These are phyloP conservation scores for Poeciliopsis occidentalis DNA, from an alignment of 2,113 vertebrate species.

Conservation along the genomic window DNA sequence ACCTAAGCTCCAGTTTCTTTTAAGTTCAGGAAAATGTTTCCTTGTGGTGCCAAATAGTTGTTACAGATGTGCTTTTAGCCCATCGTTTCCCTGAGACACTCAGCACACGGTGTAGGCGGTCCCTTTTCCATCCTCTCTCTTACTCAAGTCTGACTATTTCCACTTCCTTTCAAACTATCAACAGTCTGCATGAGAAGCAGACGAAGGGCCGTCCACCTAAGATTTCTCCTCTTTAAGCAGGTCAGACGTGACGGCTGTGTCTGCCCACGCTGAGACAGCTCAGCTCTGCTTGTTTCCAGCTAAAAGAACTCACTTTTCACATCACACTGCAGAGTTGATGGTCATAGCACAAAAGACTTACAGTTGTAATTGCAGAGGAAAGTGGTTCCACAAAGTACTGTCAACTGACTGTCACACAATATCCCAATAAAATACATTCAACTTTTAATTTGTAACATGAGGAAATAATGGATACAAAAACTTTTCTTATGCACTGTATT, in stretches of 20 bases:
- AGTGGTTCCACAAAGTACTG: not conserved
- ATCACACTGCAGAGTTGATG: not conserved
- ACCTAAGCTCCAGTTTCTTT: not conserved
- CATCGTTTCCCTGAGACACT: constrained; percentile 1
- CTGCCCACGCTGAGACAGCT: not conserved
- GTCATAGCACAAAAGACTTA: not conserved
- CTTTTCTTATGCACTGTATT: not conserved
- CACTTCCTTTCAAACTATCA: not conserved
- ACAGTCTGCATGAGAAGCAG: constrained; percentile 20
- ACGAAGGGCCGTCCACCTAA: constrained; percentile 6
- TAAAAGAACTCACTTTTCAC: constrained; percentile 23
- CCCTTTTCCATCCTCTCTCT: not conserved
- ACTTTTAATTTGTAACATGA: not conserved
- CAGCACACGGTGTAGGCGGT: not conserved
- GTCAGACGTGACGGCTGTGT: constrained; percentile 11
- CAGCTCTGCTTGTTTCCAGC: not conserved
- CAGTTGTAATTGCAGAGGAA: not conserved
- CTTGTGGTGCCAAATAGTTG: not conserved
- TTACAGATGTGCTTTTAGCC: constrained; percentile 1
- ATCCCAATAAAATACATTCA: not conserved
- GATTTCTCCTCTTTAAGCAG: constrained; percentile 2
- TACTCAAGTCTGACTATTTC: not conserved
- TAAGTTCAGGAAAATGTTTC: not conserved
- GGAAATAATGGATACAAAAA: not conserved
- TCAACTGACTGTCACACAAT: not conserved